Conservation (phyloP, 2,888 invertebrate species). For the Eupithecia centaureata region DNA sequence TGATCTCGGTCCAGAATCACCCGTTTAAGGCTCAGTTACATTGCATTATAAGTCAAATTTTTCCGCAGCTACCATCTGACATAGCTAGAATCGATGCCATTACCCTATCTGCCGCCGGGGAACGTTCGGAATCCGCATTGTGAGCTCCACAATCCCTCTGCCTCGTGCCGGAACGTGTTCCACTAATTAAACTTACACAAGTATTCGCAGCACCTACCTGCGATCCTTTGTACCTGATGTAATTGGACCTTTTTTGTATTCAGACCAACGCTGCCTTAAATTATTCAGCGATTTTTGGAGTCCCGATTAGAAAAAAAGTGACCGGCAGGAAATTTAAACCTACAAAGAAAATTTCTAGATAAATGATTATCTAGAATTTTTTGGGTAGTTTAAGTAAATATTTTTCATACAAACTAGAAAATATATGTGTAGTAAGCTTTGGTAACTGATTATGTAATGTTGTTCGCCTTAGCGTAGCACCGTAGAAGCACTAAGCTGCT, state of each 20-base stretch:
- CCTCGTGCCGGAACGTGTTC: slow-evolving; percentile 27
- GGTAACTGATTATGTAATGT: neutral
- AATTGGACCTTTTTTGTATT: slow-evolving; percentile 12
- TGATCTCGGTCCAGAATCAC: too few species aligned
- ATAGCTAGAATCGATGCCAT: slow-evolving; percentile 21
- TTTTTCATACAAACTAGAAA: neutral
- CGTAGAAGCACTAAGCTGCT: slow-evolving; percentile 8
- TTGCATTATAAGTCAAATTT: too few species aligned
- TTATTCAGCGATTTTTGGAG: neutral
- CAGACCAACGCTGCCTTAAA: slow-evolving; percentile 2
- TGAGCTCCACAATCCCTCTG: slow-evolving; percentile 23
- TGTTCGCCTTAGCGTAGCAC: slow-evolving; percentile 2
- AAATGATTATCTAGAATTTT: too few species aligned
- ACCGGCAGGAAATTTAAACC: neutral
- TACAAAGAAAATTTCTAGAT: neutral
- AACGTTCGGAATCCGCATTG: slow-evolving; percentile 30
- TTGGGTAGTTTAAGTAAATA: neutral
- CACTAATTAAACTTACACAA: slow-evolving; percentile 31
- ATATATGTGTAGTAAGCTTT: neutral
- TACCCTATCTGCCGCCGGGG: slow-evolving; percentile 28
- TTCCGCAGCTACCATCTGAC: too few species aligned
- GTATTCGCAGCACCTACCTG: slow-evolving; percentile 16
- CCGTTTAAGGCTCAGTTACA: too few species aligned
- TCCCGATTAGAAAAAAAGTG: neutral
- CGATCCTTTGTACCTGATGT: slow-evolving; percentile 8